Conservation (phyloP, 2,888 invertebrate species). For the Tholera decimalis region DNA sequence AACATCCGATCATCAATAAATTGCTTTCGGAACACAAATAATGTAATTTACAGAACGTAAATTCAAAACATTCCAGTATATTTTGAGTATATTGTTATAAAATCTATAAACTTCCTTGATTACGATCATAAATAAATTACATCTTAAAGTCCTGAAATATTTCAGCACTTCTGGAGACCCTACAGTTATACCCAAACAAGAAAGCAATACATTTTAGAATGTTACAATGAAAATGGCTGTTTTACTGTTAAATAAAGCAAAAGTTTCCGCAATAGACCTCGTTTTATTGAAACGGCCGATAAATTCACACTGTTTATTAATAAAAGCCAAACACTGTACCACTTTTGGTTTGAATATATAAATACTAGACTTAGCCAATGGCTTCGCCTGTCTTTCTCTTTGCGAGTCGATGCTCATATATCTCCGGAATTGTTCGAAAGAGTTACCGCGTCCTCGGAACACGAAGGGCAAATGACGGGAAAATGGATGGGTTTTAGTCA, state of each 20-base stretch:
- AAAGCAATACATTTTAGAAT: constrained; percentile 32
- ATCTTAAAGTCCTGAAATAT: background rate
- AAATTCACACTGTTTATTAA: constrained; percentile 36
- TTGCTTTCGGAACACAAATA: no score
- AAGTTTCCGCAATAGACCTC: constrained; percentile 26
- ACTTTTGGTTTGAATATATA: constrained; percentile 2
- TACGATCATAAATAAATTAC: background rate
- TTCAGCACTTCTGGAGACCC: background rate
- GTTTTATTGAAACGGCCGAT: constrained; percentile 35
- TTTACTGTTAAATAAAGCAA: constrained; percentile 27
- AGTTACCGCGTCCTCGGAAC: no score
- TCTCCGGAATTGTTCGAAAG: no score
- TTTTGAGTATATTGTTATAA: background rate
- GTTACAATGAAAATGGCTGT: constrained; percentile 25
- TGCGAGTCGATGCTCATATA: no score
- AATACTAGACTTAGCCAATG: no score
- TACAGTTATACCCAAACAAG: constrained; percentile 22
- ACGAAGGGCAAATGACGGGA: no score
- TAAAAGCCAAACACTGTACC: constrained; percentile 16
- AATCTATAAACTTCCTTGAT: background rate
- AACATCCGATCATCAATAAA: no score
- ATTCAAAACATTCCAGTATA: background rate
- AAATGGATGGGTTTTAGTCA: no score
- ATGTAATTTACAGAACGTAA: no score
- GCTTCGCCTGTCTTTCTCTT: no score